phyloP scores from a whole-genome alignment of 1,140 invertebrate genomes.

The Drosophila pectinifera region DNA sequence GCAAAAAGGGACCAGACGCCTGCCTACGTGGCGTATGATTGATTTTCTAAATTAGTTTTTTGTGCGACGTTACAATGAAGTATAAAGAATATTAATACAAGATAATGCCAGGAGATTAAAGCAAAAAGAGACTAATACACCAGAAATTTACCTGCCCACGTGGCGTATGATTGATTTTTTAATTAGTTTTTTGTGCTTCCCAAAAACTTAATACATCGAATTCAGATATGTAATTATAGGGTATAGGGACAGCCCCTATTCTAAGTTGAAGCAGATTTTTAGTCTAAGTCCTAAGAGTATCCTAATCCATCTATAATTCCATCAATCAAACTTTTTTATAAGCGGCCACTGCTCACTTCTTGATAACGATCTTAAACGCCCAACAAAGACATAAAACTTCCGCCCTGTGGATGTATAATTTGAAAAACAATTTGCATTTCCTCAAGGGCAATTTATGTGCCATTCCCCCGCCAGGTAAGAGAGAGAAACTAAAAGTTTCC shows the following conservation, averaged over 20 bases:
- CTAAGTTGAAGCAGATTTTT: too few relatives aligned
- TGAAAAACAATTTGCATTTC: conserved; percentile 48
- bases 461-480: conserved; percentile 6
- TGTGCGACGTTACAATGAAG: too few relatives aligned
- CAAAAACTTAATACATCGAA: too few relatives aligned
- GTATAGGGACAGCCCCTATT: too few relatives aligned
- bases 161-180: conserved; percentile 10
- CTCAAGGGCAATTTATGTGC: conserved; percentile 37
- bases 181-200: neutral
- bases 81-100: too few relatives aligned
- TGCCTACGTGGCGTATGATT: conserved; percentile 1
- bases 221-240: too few relatives aligned
- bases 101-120: too few relatives aligned
- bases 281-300: neutral
- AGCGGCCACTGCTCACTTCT: conserved; percentile 11
- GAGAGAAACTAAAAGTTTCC: conserved; percentile 40
- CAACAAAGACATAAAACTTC: conserved; percentile 40
- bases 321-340: conserved; percentile 6
- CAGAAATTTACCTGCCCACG: too few relatives aligned
- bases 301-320: neutral
- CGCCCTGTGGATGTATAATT: conserved; percentile 40
- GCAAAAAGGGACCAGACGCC: too few relatives aligned
- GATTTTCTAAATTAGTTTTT: neutral
- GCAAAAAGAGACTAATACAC: neutral
- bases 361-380: conserved; percentile 17